Evolutionary conservation across 2,113 vertebrate species (phyloP).

Genomic region (Mohoua ochrocephala): DNA sequence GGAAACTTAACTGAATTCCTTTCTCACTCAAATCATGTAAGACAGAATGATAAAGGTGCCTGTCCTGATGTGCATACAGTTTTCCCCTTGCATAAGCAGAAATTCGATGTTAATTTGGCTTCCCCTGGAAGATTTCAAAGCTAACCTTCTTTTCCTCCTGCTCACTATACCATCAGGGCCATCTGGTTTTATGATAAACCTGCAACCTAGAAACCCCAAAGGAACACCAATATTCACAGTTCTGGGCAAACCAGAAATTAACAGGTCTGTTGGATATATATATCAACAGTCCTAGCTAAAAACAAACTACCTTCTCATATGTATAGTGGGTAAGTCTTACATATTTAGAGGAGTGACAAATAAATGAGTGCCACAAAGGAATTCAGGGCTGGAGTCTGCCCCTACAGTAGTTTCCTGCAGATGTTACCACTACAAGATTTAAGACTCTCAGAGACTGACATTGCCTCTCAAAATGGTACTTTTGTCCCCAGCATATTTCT

Average conservation of each 20-base stretch:
- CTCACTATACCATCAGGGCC: neutral
- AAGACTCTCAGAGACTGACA: neutral
- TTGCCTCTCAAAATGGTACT: neutral
- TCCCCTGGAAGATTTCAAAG: neutral
- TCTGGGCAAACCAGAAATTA: neutral
- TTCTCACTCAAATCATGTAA: neutral
- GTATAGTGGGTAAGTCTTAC: neutral
- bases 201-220: neutral
- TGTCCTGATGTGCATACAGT: neutral
- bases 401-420: neutral
- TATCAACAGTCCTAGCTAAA: neutral
- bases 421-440: neutral
- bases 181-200: neutral
- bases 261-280: neutral
- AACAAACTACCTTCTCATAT: neutral
- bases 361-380: neutral
- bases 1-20: neutral
- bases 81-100: neutral
- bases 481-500: neutral
- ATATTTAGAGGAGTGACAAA: neutral
- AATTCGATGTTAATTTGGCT: neutral
- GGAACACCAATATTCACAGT: neutral
- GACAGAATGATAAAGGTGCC: neutral
- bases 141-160: neutral
- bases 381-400: neutral